Conservation (phyloP, 2,797 vertebrate genomes). For the Pteropus rufus region DNA sequence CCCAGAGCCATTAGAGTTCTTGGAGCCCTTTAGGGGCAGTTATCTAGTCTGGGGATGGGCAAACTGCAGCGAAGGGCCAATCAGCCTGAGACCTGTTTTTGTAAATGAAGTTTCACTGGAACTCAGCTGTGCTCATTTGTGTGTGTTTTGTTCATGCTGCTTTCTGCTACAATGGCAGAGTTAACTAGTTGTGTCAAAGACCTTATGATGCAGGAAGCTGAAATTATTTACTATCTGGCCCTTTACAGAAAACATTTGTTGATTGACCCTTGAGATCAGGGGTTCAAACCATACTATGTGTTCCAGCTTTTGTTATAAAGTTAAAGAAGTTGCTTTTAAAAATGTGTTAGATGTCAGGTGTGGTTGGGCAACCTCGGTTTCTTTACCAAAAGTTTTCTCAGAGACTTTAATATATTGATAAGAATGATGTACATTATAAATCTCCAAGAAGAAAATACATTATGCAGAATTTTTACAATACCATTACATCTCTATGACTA, state of each 20-base stretch:
- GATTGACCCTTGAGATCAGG: neutral
- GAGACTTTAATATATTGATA: neutral
- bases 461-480: neutral
- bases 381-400: neutral
- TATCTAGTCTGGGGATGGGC: neutral
- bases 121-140: neutral
- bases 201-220: neutral
- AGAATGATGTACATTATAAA: neutral
- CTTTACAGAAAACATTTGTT: neutral
- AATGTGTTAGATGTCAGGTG: neutral
- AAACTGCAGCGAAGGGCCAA: neutral
- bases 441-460: neutral
- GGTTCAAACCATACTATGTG: neutral
- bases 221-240: neutral
- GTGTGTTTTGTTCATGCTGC: neutral
- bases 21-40: neutral
- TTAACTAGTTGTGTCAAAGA: neutral
- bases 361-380: neutral
- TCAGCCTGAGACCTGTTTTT: neutral
- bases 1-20: neutral
- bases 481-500: neutral
- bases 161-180: neutral
- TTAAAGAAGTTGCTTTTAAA: neutral
- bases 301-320: neutral
- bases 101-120: slow-evolving; percentile 1